Base-by-base conservation (phyloP, 2,888 invertebrate genomes). In the Caenorhabditis uteleia region DNA sequence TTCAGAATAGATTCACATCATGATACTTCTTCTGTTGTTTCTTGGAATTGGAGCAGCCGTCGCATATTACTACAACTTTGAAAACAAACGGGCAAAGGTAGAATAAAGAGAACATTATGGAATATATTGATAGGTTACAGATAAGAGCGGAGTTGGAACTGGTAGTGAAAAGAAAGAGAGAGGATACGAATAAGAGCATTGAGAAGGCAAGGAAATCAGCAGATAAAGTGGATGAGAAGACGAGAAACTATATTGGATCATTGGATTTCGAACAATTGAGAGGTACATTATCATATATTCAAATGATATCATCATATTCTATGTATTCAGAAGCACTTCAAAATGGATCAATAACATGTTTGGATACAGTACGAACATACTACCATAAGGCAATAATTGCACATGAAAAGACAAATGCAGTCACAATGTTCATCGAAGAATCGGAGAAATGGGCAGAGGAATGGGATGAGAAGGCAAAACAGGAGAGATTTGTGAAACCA, bases 391-490 rank as follows among this genome's bases (percentile, higher is more conserved):
- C 72, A 7, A 44, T 78, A 7, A 21, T 55, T 18, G 77, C 77
- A 3, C 73, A 79, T 44, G 58, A 70, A 40, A 76, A 68, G 55
- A 79, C 77, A 8, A 78, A 79, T 58, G 75, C 77, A 40, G 58
- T 74, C 18, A 67, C 68, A 8, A 47, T 71, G 39, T 78, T 78
- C 43, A 56, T 79, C 29, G 56, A 66, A 70, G 78, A 78, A 54
- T 75, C 78, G 5, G 69, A 70, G 18, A 38, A 67, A 29, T 66
- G 69, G 62, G 79, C 80, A 0, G 56, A 58, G n/a, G 70, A 62
- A 16, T 51, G 68, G 54, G 80, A 80, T 48, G 54, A 68, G 18
- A 64, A 66, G 25, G 70, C 73, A 1, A 49, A 55, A 16, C 53
- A 69, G 8, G 54, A 60, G 4, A 33, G 33, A n/a, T 65, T 50